phyloP scores from a whole-genome alignment of 37 sponge, comb jelly and placozoan genomes.

The Spongilla lacustris region DNA sequence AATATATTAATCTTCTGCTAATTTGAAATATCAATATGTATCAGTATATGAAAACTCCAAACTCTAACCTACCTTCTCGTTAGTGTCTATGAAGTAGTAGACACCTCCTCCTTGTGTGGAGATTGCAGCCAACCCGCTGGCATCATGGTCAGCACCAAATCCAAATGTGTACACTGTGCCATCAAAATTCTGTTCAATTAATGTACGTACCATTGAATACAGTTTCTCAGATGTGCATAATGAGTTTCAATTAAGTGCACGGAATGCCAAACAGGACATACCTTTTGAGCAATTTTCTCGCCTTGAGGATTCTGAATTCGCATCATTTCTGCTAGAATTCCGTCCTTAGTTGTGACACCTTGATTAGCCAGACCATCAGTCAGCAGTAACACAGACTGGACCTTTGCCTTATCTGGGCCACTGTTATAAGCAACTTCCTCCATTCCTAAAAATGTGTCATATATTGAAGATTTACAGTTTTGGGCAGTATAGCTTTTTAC shows the following conservation, averaged over 20 bases:
- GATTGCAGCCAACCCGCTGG: constrained; percentile 76
- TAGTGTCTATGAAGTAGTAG: constrained; percentile 90
- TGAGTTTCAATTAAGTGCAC: no score
- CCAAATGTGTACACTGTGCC: constrained; percentile 95
- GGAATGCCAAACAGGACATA: neutral
- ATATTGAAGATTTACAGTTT: no score
- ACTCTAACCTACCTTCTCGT: constrained; percentile 71
- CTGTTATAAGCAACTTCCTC: constrained; percentile 48
- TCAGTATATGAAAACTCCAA: no score
- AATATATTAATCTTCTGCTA: no score
- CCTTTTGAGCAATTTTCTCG: constrained; percentile 5
- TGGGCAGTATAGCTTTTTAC: no score
- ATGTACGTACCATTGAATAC: no score
- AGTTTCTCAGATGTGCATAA: no score
- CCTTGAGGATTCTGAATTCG: constrained; percentile 32
- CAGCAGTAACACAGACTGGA: constrained; percentile 87
- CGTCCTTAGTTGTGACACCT: constrained; percentile 57
- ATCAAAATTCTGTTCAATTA: constrained; percentile 58
- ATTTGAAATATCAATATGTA: no score
- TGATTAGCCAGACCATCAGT: constrained; percentile 91
- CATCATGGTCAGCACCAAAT: constrained; percentile 88
- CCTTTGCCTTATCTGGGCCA: constrained; percentile 61
- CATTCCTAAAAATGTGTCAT: constrained; percentile 46
- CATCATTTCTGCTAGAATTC: constrained; percentile 76
- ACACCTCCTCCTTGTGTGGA: constrained; percentile 81